Conservation (phyloP, 2,797 vertebrate species). For the Microcaecilia unicolor region DNA sequence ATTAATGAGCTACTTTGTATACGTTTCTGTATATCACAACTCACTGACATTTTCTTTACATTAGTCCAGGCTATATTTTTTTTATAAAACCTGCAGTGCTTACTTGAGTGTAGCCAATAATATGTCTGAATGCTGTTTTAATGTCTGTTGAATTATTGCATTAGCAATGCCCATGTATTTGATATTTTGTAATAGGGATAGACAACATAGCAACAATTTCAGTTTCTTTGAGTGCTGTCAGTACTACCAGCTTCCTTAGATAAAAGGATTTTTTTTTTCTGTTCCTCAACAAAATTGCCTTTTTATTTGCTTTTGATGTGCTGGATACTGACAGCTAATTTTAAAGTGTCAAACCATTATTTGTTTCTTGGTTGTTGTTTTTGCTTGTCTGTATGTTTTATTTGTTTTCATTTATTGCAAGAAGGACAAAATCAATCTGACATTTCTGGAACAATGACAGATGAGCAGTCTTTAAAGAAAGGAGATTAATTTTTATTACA, state of each 20-base stretch:
- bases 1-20: too few relatives aligned
- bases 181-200: constrained; percentile 9
- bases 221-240: constrained; percentile 22
- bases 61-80: too few relatives aligned
- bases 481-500: constrained; percentile 53
- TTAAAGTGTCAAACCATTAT: constrained; percentile 49
- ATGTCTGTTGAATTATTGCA: too few relatives aligned
- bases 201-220: constrained; percentile 22
- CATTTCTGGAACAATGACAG: constrained; percentile 60
- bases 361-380: too few relatives aligned
- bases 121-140: too few relatives aligned
- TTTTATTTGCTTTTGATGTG: constrained; percentile 54
- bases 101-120: too few relatives aligned
- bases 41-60: too few relatives aligned
- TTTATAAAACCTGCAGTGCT: too few relatives aligned
- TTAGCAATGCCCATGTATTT: too few relatives aligned
- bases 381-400: constrained; percentile 23
- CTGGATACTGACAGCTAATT: constrained; percentile 48
- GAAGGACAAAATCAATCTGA: constrained; percentile 66
- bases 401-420: constrained; percentile 57
- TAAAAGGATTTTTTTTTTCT: constrained; percentile 19
- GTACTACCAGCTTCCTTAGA: constrained; percentile 21
- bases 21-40: too few relatives aligned
- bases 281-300: constrained; percentile 51
- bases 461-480: constrained; percentile 51